Evolutionary conservation across 2,797 vertebrate species (phyloP).

Genomic region (Falco concolor): DNA sequence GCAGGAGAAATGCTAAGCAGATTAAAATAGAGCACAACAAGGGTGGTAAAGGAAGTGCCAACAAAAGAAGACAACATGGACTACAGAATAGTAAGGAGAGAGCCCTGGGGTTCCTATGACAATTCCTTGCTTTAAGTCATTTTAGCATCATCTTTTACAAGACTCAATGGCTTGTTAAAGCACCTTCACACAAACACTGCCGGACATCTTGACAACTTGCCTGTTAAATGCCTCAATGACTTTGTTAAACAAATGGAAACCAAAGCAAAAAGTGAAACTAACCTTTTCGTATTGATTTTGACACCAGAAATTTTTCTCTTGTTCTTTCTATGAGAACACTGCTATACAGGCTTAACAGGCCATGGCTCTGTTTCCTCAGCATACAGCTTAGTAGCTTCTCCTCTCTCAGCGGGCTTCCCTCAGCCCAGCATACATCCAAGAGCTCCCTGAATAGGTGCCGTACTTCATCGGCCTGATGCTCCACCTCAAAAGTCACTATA

Average conservation of each 20-base stretch:
- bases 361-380: conserved; percentile 75
- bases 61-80: not conserved
- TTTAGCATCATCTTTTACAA: not conserved
- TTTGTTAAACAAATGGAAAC: not conserved
- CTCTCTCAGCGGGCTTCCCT: conserved; percentile 76
- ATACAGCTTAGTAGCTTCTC: conserved; percentile 84
- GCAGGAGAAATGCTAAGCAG: not conserved
- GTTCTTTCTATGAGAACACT: conserved; percentile 73
- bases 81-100: not conserved
- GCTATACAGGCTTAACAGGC: conserved; percentile 79
- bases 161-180: not conserved
- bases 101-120: not conserved
- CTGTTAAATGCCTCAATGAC: not conserved
- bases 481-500: conserved; percentile 76
- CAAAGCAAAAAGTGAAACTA: not conserved
- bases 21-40: not conserved
- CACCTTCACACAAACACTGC: not conserved
- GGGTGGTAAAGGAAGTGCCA: not conserved
- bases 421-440: conserved; percentile 75
- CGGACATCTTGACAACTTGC: not conserved
- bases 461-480: conserved; percentile 69
- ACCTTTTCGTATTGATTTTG: conserved; percentile 76
- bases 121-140: not conserved
- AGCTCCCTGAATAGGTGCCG: conserved; percentile 83
- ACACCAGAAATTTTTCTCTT: conserved; percentile 76